phyloP scores from a whole-genome alignment of 2,113 vertebrate genomes.

The Vicugna pacos region DNA sequence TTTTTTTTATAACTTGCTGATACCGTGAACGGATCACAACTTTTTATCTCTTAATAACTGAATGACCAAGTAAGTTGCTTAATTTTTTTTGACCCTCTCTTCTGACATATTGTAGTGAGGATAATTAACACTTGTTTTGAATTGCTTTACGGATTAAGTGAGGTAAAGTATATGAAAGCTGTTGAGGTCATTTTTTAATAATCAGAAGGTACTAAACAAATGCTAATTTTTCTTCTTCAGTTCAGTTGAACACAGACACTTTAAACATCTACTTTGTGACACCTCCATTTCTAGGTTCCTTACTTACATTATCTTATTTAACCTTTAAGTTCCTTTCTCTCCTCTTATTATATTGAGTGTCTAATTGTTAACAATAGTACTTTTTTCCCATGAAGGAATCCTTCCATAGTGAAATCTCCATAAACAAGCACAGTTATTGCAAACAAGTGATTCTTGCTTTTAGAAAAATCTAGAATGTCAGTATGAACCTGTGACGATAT shows the following conservation, averaged over 20 bases:
- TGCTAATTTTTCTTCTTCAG: conserved; percentile 8
- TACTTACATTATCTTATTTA: conserved; percentile 52
- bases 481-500: background rate
- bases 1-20: conserved; percentile 45
- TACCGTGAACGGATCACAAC: conserved; percentile 27
- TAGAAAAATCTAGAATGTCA: conserved; percentile 51
- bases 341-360: background rate
- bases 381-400: conserved; percentile 48
- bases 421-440: background rate
- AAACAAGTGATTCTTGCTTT: conserved; percentile 45
- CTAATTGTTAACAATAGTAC: background rate
- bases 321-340: conserved; percentile 22
- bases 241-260: background rate
- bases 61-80: background rate
- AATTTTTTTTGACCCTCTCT: conserved; percentile 19
- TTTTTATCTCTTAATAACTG: conserved; percentile 2
- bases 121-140: conserved; percentile 46
- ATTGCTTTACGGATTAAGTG: conserved; percentile 51
- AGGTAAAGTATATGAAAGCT: conserved; percentile 28
- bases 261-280: conserved; percentile 22
- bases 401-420: conserved; percentile 13
- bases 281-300: conserved; percentile 53
- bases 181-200: conserved; percentile 58
- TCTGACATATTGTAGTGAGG: conserved; percentile 40
- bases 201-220: conserved; percentile 36